These are phyloP conservation scores for Aphelenchoides besseyi DNA, from an alignment of 1,140 invertebrate species.

Conservation along the genomic window DNA sequence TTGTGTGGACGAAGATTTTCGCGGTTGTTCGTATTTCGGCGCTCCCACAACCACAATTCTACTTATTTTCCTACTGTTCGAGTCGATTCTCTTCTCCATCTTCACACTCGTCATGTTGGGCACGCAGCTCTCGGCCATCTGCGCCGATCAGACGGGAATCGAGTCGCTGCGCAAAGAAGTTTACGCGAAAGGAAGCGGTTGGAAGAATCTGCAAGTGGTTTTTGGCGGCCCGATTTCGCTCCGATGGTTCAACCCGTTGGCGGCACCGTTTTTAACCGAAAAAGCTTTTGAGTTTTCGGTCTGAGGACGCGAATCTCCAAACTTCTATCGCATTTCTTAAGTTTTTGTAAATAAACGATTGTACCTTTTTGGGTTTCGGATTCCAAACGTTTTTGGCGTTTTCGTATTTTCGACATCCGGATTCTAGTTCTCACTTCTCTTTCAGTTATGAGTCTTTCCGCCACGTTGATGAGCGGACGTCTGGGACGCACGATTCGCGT, in stretches of 20 bases:
- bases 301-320: conserved; percentile 29
- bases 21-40: conserved; percentile 78
- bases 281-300: conserved; percentile 61
- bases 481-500: not conserved
- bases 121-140: conserved; percentile 94
- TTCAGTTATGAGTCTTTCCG: not conserved
- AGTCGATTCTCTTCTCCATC: conserved; percentile 92
- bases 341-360: no score
- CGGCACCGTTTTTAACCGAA: conserved; percentile 49
- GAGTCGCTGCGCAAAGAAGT: conserved; percentile 56
- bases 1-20: conserved; percentile 90
- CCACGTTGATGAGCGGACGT: not conserved
- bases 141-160: conserved; percentile 90
- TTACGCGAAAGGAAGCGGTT: conserved; percentile 49
- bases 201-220: conserved; percentile 64
- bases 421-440: not conserved
- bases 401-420: not conserved
- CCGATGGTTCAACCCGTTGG: conserved; percentile 65
- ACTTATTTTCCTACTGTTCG: conserved; percentile 89
- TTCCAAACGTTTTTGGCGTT: not conserved
- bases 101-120: conserved; percentile 97
- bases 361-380: not conserved
- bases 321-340: no score
- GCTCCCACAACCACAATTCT: conserved; percentile 92
- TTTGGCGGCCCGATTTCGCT: conserved; percentile 65